phyloP scores from a whole-genome alignment of 2,113 vertebrate genomes.

The Elachura formosa region DNA sequence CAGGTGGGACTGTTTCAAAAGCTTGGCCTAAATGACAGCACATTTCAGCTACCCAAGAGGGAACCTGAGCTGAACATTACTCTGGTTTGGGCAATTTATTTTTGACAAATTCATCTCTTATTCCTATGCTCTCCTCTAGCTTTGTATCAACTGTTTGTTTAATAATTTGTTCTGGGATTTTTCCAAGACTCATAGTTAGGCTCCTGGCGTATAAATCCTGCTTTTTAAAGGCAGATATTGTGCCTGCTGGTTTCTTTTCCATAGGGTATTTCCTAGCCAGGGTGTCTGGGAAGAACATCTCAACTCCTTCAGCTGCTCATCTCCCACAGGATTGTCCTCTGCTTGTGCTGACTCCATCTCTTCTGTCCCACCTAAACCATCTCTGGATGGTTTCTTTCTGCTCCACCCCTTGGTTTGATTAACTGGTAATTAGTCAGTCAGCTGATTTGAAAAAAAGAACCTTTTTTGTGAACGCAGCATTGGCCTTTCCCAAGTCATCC shows the following conservation, averaged over 20 bases:
- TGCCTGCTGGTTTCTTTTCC: background rate
- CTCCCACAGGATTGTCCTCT: rapidly evolving
- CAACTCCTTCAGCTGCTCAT: background rate
- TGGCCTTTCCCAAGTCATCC: background rate
- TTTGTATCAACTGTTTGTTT: background rate
- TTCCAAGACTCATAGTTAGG: background rate
- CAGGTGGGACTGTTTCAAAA: background rate
- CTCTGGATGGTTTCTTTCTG: background rate
- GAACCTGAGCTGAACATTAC: background rate
- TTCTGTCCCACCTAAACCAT: background rate
- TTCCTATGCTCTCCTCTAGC: background rate
- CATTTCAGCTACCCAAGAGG: background rate
- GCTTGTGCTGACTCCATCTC: background rate
- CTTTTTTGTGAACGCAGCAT: background rate
- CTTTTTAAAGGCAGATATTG: background rate
- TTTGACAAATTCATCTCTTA: background rate
- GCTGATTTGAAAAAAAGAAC: background rate
- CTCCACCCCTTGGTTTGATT: background rate
- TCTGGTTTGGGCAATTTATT: background rate
- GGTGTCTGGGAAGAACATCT: background rate
- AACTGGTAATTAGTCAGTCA: background rate
- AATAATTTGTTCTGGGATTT: background rate
- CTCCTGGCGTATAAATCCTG: background rate
- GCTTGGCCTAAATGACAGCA: background rate
- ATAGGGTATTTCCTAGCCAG: rapidly evolving